Base-by-base conservation (phyloP, 2,888 invertebrate species). In the Calliphora vomitoria region DNA sequence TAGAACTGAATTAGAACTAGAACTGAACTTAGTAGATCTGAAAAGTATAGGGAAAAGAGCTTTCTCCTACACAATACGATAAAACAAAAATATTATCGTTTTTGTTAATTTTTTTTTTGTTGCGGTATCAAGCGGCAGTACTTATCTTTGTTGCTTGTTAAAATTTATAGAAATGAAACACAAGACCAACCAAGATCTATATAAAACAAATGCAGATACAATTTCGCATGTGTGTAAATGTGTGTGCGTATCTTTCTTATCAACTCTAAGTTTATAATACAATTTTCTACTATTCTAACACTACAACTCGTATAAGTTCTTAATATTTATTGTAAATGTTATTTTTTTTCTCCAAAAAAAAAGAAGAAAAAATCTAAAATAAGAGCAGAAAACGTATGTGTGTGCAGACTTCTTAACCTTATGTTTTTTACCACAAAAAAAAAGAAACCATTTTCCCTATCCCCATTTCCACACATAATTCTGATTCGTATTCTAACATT, bases 391-490 rank as follows among this genome's bases (percentile, higher is more conserved):
- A 58, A 71, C 31, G 53, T 72, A 18, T 64, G 64, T 55, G 6
- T 69, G 20, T 68, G 18, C 47, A 84, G 87, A 78, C 87, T 82
- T 84, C 84, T 84, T 82, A 84, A 87, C 81, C 81, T 83, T 83
- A 71, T 84, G 83, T 72, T 81, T 58, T 60, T 69, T 50, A 31
- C 60, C 38, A 53, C 66, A 76, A 75, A 82, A 11, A n/a, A 44
- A 66, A 13, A n/a, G 44, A 41, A 53, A 15, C 8, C 25, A 25
- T 53, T 74, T 66, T 81, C 35, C 50, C 38, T 68, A 58, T 18
- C 53, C 68, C 62, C 41, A 86, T 68, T 76, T 76, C 76, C 20
- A 44, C 76, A 62, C 76, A 76, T 83, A 76, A 71, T 69, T 83
- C 55, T 68, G 75, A 80, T 79, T 64, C 79, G 75, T 20, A 69